Base-by-base conservation (phyloP, 2,888 invertebrate species). In the Halocaridina rubra region DNA sequence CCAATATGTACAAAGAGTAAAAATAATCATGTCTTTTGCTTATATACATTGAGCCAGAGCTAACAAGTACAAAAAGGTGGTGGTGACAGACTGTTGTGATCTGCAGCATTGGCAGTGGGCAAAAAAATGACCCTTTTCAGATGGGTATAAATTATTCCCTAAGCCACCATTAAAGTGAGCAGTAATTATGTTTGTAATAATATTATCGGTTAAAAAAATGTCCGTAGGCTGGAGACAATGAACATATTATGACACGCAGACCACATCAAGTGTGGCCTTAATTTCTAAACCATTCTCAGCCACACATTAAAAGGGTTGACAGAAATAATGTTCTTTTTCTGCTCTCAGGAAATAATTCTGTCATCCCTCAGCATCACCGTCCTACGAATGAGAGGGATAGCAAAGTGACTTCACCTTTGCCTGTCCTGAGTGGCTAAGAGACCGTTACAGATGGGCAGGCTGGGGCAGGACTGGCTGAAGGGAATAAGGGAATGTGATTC, bases 401-500 rank as follows among this genome's bases (percentile, higher is more conserved):
- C 29, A 32, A 77, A 33, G 29, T 77, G 59, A 59, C 76, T 59
- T 77, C 61, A 57, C 76, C 76, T 57, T 57, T 77, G 72, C 72
- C 72, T 39, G 24, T 74, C 53, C 53, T 53, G 27, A 46, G 46
- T 39, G 76, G 76, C 59, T 77, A 59, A 46, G 59, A 61, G 76
- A 59, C 76, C 71, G 30, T 71, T 71, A 69, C 72, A 72, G 80
- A 29, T 80, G 30, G 80, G 80, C 72, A 57, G 53, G 80, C 80
- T 80, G 74, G 81, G 67, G 74, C 32, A 64, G 57, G 78, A 78
- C 78, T 69, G 78, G 78, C 78, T 39, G 78, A 61, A 39, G 74
- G 33, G 77, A 71, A 39, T 59, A 61, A 84, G 84, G 78, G 84
- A 84, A 84, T 84, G 84, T 84, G 84, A 78, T 84, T 84, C 84